Evolutionary conservation across 2,888 invertebrate species (phyloP).

Genomic region (Parnassius smintheus): DNA sequence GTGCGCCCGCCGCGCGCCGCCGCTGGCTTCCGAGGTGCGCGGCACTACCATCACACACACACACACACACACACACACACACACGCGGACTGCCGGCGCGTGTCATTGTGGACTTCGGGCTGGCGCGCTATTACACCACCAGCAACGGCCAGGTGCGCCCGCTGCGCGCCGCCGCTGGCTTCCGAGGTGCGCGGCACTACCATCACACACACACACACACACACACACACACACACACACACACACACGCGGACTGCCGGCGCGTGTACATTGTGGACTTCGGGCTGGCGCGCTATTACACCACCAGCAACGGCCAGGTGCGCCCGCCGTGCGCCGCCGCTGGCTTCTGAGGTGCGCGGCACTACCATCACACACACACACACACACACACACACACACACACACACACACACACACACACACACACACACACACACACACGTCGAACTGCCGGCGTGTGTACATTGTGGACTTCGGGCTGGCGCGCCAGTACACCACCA

Average conservation of each 20-base stretch:
- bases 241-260: not conserved
- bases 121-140: constrained; percentile 98
- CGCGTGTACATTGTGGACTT: constrained; percentile 99
- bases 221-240: not conserved
- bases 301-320: constrained; percentile 97
- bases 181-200: constrained; percentile 82
- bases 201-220: too few relatives aligned
- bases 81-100: constrained; percentile 93
- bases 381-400: not conserved
- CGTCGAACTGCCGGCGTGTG: constrained; percentile 83
- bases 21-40: constrained; percentile 93
- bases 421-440: not conserved
- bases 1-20: constrained; percentile 97
- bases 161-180: constrained; percentile 98
- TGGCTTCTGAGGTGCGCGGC: constrained; percentile 89
- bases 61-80: not conserved
- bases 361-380: not conserved
- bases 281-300: constrained; percentile 98
- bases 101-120: constrained; percentile 99
- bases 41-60: too few relatives aligned
- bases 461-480: constrained; percentile 99
- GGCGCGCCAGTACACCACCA: constrained; percentile 98
- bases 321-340: constrained; percentile 97
- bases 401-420: not conserved
- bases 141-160: constrained; percentile 97